Evolutionary conservation across 2,113 vertebrate species (phyloP), one percentile per base, ranked within the genome.

Genomic region (Turdus rufiventris): DNA sequence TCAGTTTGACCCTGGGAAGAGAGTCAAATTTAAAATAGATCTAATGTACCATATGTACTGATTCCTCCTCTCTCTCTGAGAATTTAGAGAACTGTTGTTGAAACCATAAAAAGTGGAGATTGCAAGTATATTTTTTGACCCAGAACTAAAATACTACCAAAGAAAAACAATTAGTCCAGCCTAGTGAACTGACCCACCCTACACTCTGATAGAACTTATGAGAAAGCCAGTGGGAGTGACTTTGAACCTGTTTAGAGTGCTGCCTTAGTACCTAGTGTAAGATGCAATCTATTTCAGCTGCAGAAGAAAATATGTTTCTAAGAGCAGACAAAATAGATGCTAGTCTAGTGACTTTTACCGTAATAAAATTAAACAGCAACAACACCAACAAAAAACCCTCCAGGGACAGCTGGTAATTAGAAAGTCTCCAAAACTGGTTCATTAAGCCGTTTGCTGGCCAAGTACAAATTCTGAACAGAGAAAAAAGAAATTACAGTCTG

Each of bases 381-480:
- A 62, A 19, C 43, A 74, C 48, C 18, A 54, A 29, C 50, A 51
- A 54, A 56, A 88, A 77, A 54, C 88, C 38, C 94, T 45, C 20
- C 14, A 60, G 25, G 43, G 56, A 71, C 65, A 94, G 84, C 40
- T 94, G 91, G 78, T 92, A 85, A 87, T 93, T 82, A 78, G 66
- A 83, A 93, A 93, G 14, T 77, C 73, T 85, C 48, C 66, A 42
- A 88, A 65, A 88, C 33, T 83, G 23, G 25, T 68, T 83, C 61
- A 38, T 81, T 76, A 77, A 91, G 14, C 42, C 34, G 7, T 95
- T 92, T 92, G 42, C 51, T 78, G 57, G n/a, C 36, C 92, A 94
- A 92, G 85, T 34, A 80, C 86, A 90, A 96, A 96, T 91, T 38
- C 47, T 94, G 54, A 94, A 88, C 38, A 54, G 91, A 88, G 56